Conservation (phyloP, 2,113 vertebrate genomes). For the Centropristis striata region DNA sequence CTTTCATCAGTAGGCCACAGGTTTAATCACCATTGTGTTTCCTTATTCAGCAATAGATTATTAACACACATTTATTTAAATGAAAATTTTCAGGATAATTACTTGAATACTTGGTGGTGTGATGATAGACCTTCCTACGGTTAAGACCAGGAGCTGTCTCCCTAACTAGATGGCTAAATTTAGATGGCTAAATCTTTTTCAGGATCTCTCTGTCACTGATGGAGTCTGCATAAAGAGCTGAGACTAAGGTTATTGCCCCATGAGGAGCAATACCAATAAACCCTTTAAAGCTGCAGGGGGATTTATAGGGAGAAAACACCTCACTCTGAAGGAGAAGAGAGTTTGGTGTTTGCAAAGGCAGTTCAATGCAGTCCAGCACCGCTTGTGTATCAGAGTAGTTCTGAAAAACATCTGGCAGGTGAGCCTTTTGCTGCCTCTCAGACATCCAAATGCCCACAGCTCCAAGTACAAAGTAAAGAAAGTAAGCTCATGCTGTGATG, state of each 20-base stretch:
- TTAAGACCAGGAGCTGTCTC: not conserved
- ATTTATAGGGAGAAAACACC: conserved; percentile 1
- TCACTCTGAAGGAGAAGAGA: not conserved
- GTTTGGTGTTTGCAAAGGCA: not conserved
- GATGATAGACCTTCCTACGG: not conserved
- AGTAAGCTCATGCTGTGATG: not conserved
- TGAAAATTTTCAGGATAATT: too few species aligned
- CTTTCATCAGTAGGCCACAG: too few species aligned
- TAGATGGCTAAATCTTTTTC: not conserved
- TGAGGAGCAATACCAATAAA: conserved; percentile 24
- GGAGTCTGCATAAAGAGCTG: not conserved
- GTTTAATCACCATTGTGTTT: too few species aligned
- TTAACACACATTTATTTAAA: too few species aligned
- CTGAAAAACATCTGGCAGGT: conserved; percentile 7
- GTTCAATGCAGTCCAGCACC: not conserved
- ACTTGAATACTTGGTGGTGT: not conserved
- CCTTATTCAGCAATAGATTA: too few species aligned
- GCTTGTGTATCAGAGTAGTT: conserved; percentile 7
- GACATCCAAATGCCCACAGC: conserved; percentile 10
- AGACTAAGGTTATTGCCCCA: conserved; percentile 21
- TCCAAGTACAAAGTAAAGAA: not conserved
- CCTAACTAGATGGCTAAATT: not conserved
- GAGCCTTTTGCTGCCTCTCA: not conserved
- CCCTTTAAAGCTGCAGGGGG: not conserved
- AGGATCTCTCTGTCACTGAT: not conserved